phyloP scores from a whole-genome alignment of 2,888 invertebrate species.

The Tetragnatha montana region DNA sequence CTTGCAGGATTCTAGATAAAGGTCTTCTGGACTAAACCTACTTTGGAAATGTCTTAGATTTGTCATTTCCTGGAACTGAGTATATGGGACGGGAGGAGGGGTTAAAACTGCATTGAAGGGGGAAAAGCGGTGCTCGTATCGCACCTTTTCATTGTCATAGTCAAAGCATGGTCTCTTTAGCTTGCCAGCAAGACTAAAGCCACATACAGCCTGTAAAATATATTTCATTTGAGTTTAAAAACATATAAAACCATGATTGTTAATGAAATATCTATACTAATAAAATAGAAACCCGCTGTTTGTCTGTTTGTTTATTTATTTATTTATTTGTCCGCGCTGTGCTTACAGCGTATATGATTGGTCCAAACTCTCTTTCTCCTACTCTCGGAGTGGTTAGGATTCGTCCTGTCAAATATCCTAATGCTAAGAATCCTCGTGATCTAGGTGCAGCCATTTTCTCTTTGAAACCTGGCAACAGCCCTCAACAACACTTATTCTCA shows the following conservation, averaged over 20 bases:
- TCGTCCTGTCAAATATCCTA: too few relatives aligned
- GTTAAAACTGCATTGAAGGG: constrained; percentile 90
- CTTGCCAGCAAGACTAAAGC: constrained; percentile 90
- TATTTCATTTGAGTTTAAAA: constrained; percentile 5
- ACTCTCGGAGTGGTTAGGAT: too few relatives aligned
- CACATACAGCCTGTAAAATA: constrained; percentile 86
- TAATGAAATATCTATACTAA: background rate
- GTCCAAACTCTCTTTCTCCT: too few relatives aligned
- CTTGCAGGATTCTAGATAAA: constrained; percentile 89
- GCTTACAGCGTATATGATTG: too few relatives aligned
- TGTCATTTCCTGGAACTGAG: constrained; percentile 91
- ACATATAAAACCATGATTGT: background rate
- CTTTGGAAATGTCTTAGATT: constrained; percentile 75
- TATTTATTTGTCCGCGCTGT: too few relatives aligned
- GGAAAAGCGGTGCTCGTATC: constrained; percentile 94
- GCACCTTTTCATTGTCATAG: constrained; percentile 94
- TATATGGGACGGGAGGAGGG: constrained; percentile 93
- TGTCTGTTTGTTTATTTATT: too few relatives aligned
- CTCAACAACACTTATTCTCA: too few relatives aligned
- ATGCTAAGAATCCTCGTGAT: too few relatives aligned
- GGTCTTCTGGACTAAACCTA: constrained; percentile 75
- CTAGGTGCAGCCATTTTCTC: too few relatives aligned
- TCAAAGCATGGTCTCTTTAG: constrained; percentile 87
- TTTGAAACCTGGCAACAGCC: too few relatives aligned
- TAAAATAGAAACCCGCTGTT: too few relatives aligned